Conservation (phyloP, 2,888 invertebrate genomes). For the Tetranychus piercei region DNA sequence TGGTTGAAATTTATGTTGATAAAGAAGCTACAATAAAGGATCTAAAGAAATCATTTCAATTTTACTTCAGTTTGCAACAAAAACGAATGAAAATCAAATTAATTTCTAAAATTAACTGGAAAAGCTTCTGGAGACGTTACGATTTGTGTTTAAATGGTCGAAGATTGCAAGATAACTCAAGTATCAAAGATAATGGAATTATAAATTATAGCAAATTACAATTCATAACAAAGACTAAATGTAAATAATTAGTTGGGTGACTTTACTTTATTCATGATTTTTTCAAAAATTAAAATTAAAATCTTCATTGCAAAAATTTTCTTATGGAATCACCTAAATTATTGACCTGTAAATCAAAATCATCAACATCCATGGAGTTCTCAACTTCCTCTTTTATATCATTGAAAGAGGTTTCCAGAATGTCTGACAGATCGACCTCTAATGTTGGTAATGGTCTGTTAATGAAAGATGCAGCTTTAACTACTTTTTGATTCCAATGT, state of each 20-base stretch:
- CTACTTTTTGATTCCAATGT: constrained; percentile 52
- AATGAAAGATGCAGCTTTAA: constrained; percentile 52
- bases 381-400: neutral
- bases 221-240: neutral
- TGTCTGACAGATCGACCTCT: constrained; percentile 49
- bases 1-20: neutral
- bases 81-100: neutral
- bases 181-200: neutral
- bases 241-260: too few relatives aligned
- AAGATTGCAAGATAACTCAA: neutral
- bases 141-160: neutral
- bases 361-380: too few relatives aligned
- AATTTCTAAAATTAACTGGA: neutral
- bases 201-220: neutral
- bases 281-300: too few relatives aligned
- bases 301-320: too few relatives aligned
- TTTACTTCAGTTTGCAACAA: neutral
- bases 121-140: neutral
- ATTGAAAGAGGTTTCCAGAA: constrained; percentile 40
- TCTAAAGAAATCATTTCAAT: neutral
- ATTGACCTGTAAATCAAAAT: too few relatives aligned
- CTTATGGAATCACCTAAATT: too few relatives aligned
- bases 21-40: neutral
- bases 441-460: constrained; percentile 45
- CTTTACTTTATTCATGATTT: too few relatives aligned